Conservation (phyloP, 2,797 vertebrate species). For the Coilia nasus region DNA sequence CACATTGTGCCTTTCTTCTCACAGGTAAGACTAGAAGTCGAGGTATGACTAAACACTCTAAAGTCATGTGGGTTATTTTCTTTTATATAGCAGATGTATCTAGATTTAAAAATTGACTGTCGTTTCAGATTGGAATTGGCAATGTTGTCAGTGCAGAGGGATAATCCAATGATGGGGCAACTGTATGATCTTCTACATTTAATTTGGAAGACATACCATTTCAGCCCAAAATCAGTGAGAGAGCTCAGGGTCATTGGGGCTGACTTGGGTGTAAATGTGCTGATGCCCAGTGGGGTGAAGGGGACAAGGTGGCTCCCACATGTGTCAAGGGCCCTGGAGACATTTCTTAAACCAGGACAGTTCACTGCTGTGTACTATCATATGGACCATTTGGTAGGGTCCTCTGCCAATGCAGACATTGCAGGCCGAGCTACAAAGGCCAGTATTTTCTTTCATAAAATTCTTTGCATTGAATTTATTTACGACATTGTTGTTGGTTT, state of each 20-base stretch:
- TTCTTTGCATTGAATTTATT: neutral
- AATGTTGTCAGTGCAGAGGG: constrained; percentile 40
- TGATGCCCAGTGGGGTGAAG: constrained; percentile 43
- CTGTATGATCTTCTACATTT: constrained; percentile 34
- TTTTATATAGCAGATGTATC: constrained; percentile 26
- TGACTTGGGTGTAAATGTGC: constrained; percentile 39
- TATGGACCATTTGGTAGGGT: constrained; percentile 49
- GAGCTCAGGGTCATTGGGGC: constrained; percentile 38
- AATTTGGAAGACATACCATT: constrained; percentile 42
- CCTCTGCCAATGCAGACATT: constrained; percentile 47
- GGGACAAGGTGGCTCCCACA: constrained; percentile 43
- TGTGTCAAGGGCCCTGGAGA: constrained; percentile 44
- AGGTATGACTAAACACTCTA: neutral
- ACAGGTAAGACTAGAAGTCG: no score
- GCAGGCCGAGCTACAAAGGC: constrained; percentile 41
- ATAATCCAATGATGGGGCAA: constrained; percentile 36
- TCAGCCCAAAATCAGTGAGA: constrained; percentile 42
- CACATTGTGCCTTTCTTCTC: constrained; percentile 37
- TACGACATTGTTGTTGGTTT: neutral
- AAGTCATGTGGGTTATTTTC: constrained; percentile 30
- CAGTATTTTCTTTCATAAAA: constrained; percentile 36
- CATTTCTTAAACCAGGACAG: constrained; percentile 44
- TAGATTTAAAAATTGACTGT: constrained; percentile 24
- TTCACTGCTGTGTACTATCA: constrained; percentile 43
- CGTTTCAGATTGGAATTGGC: constrained; percentile 42